Evolutionary conservation across 2,888 invertebrate species (phyloP).

Genomic region (Graphium colonna): DNA sequence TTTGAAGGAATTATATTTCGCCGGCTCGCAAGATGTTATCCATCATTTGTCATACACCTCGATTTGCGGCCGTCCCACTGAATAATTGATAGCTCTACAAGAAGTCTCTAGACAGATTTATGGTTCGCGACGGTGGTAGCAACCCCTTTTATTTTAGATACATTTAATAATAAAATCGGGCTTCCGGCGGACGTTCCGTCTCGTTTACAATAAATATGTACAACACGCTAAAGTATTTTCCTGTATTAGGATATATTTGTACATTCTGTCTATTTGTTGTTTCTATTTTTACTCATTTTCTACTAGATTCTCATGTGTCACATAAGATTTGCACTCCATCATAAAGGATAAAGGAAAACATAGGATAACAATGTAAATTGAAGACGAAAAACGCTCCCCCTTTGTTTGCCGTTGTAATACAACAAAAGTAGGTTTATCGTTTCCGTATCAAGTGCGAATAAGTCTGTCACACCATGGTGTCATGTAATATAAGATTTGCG

Average conservation of each 20-base stretch:
- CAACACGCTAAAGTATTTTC: no score
- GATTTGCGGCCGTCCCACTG: slow-evolving; percentile 44
- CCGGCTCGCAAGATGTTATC: slow-evolving; percentile 29
- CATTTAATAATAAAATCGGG: slow-evolving; percentile 35
- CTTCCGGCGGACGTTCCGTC: background rate
- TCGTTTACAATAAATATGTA: background rate
- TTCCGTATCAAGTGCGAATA: slow-evolving; percentile 36
- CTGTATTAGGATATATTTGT: no score
- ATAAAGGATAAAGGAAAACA: background rate
- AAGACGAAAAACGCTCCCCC: slow-evolving; percentile 25
- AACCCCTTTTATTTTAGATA: slow-evolving; percentile 33
- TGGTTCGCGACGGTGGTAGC: slow-evolving; percentile 44
- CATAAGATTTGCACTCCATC: background rate
- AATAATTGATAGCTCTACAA: slow-evolving; percentile 59
- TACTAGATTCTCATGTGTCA: no score
- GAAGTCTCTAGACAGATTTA: slow-evolving; percentile 57
- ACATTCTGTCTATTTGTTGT: no score
- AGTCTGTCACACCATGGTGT: slow-evolving; percentile 50
- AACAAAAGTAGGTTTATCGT: slow-evolving; percentile 36
- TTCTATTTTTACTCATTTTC: no score
- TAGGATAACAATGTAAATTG: background rate
- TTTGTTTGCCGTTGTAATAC: slow-evolving; percentile 37
- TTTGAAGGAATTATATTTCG: slow-evolving; percentile 28
- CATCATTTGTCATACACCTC: slow-evolving; percentile 53
- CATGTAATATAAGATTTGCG: slow-evolving; percentile 59